Percentiles rank a stretch among this genome's conserved stretches.
Evolutionary conservation across 1,140 invertebrate species (phyloP).

Genomic region (Himalopsyche phryganea): DNA sequence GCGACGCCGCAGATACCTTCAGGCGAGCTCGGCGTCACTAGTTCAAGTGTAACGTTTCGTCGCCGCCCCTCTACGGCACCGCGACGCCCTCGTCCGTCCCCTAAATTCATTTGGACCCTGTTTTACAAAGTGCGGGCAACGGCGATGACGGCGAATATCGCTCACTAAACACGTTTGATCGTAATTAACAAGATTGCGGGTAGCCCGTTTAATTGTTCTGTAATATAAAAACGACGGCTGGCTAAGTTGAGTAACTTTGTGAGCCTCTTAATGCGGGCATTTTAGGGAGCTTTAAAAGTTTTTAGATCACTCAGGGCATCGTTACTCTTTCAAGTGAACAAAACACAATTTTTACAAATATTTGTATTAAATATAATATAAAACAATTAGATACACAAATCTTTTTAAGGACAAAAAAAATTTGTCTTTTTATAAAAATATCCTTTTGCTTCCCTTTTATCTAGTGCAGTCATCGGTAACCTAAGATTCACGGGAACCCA

Average conservation of each 20-base stretch:
- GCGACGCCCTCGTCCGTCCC: background rate
- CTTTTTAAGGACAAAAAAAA: too few species aligned
- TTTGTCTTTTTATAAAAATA: too few species aligned
- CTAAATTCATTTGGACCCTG: constrained; percentile 25
- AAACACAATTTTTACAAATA: too few species aligned
- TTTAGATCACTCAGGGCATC: too few species aligned
- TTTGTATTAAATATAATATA: too few species aligned
- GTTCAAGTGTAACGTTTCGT: background rate
- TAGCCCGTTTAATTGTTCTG: constrained; percentile 22
- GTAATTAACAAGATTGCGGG: constrained; percentile 30
- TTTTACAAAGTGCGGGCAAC: constrained; percentile 11
- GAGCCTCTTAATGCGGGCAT: constrained; percentile 1
- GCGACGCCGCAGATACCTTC: background rate
- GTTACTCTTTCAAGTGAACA: too few species aligned
- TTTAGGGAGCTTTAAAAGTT: background rate
- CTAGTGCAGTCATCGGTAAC: too few species aligned
- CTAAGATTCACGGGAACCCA: too few species aligned
- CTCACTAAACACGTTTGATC: constrained; percentile 26
- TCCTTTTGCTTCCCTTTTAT: too few species aligned
- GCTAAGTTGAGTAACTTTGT: constrained; percentile 8
- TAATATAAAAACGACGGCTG: constrained; percentile 30
- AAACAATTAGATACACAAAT: too few species aligned
- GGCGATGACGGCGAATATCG: constrained; percentile 19
- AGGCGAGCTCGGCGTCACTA: constrained; percentile 2
- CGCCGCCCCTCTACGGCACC: background rate